Evolutionary conservation across 2,113 vertebrate species (phyloP).

Genomic region (Gymnarchus niloticus): DNA sequence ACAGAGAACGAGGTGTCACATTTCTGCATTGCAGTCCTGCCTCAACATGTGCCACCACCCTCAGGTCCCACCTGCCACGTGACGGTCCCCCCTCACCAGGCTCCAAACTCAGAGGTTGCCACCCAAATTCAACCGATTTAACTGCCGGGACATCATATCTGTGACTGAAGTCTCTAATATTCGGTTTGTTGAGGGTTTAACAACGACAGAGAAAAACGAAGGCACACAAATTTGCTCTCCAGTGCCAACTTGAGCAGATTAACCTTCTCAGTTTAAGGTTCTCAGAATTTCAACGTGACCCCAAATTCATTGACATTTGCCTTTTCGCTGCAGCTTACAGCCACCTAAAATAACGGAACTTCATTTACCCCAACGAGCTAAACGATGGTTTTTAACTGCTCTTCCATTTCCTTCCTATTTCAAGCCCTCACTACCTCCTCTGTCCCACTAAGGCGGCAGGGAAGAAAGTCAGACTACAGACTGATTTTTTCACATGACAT

Average conservation of each 20-base stretch:
- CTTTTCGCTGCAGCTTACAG: neutral
- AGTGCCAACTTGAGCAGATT: too few species aligned
- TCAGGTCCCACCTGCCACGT: neutral
- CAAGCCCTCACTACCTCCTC: neutral
- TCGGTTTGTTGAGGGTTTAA: neutral
- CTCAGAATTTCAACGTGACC: too few species aligned
- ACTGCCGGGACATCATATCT: conserved; percentile 13
- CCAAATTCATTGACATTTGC: too few species aligned
- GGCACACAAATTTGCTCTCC: conserved; percentile 28
- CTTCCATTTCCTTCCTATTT: neutral
- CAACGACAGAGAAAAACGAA: neutral
- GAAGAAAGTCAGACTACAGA: neutral
- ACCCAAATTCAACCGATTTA: too few species aligned
- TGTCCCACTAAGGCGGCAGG: neutral
- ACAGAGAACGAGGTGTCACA: conserved; percentile 4
- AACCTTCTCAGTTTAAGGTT: too few species aligned
- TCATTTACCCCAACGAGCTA: neutral
- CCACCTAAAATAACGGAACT: neutral
- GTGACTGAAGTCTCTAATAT: conserved; percentile 23
- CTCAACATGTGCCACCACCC: neutral
- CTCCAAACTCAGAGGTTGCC: neutral
- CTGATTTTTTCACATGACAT: conserved; percentile 16
- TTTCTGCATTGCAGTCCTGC: neutral
- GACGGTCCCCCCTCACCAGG: neutral
- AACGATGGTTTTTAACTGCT: neutral